These are phyloP conservation scores for Boloria euphrosyne DNA, from an alignment of 2,888 invertebrate genomes.

Conservation along the genomic window DNA sequence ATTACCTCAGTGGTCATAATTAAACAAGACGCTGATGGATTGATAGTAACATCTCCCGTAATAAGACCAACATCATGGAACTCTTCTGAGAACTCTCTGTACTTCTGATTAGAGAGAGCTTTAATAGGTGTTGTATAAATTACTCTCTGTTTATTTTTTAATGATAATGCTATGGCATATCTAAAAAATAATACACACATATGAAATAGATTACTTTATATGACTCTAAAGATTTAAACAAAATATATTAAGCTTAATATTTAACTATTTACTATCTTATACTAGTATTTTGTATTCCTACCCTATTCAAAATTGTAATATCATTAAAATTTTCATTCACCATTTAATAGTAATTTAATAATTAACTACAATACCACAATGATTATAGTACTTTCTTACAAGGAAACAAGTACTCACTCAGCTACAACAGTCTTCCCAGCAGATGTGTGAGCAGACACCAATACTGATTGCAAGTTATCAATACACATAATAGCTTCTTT, in stretches of 20 bases:
- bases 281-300: too few relatives aligned
- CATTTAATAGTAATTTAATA: too few relatives aligned
- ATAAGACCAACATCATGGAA: slow-evolving; percentile 99
- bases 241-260: too few relatives aligned
- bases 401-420: slow-evolving; percentile 86
- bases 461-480: slow-evolving; percentile 98
- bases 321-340: too few relatives aligned
- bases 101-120: slow-evolving; percentile 99
- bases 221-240: too few relatives aligned
- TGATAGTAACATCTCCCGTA: slow-evolving; percentile 99
- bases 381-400: background rate
- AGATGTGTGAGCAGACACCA: slow-evolving; percentile 99
- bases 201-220: too few relatives aligned
- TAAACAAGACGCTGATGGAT: slow-evolving; percentile 97
- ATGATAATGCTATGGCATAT: slow-evolving; percentile 97
- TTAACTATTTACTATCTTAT: too few relatives aligned
- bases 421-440: slow-evolving; percentile 99
- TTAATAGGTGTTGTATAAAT: slow-evolving; percentile 99
- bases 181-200: slow-evolving; percentile 57
- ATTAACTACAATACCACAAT: too few relatives aligned
- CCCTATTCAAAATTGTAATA: too few relatives aligned
- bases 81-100: slow-evolving; percentile 97
- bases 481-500: slow-evolving; percentile 98
- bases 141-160: slow-evolving; percentile 97
- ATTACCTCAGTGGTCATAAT: slow-evolving; percentile 99